Conservation (phyloP, 1,140 invertebrate species). For the Aphelinus atriplicis region DNA sequence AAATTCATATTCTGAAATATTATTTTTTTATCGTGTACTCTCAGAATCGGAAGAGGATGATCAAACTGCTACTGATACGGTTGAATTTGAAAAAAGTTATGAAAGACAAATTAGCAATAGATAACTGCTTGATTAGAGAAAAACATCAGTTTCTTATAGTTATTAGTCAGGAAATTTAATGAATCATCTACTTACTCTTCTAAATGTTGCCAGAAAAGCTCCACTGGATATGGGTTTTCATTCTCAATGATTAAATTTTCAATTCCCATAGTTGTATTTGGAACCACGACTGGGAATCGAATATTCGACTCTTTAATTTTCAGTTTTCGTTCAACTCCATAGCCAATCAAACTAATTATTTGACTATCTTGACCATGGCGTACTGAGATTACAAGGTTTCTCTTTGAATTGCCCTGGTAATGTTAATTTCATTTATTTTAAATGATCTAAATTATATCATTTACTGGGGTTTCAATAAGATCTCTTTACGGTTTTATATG, state of each 20-base stretch:
- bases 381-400: slow-evolving; percentile 52
- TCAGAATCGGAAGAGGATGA: too few relatives aligned
- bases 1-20: too few relatives aligned
- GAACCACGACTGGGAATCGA: slow-evolving; percentile 55
- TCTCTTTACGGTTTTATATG: slow-evolving; percentile 45
- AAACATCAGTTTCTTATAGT: neutral
- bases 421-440: slow-evolving; percentile 28
- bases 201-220: slow-evolving; percentile 63
- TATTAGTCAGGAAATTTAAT: neutral
- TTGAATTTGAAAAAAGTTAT: neutral
- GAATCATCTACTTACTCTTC: slow-evolving; percentile 52
- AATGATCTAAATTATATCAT: slow-evolving; percentile 33
- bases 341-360: slow-evolving; percentile 51
- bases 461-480: slow-evolving; percentile 5
- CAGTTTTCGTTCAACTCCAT: slow-evolving; percentile 55
- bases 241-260: slow-evolving; percentile 59
- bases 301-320: slow-evolving; percentile 51
- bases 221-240: slow-evolving; percentile 53
- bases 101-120: neutral
- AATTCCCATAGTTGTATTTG: slow-evolving; percentile 49
- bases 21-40: too few relatives aligned
- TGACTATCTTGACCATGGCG: slow-evolving; percentile 48
- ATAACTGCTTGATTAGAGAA: neutral
- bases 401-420: slow-evolving; percentile 47
- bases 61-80: too few relatives aligned